Conservation (phyloP, 1,140 invertebrate species). For the Drosophila bocqueti region DNA sequence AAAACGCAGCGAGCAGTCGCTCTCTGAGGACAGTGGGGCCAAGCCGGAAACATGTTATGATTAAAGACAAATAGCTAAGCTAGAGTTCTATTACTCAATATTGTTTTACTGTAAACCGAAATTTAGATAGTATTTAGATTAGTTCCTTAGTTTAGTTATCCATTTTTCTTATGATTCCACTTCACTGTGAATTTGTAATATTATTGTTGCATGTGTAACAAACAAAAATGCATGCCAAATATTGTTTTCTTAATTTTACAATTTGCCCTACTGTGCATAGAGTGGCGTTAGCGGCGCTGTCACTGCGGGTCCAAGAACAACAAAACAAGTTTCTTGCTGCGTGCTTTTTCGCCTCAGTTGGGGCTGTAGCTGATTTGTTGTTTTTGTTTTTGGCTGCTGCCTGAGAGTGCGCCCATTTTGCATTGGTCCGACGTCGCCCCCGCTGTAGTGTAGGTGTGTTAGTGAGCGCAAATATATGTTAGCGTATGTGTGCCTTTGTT, state of each 20-base stretch:
- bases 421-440: slow-evolving; percentile 52
- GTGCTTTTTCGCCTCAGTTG: slow-evolving; percentile 37
- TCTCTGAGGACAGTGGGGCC: slow-evolving; percentile 26
- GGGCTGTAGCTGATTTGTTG: slow-evolving; percentile 17
- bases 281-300: slow-evolving; percentile 24
- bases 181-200: no score
- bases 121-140: no score
- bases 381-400: slow-evolving; percentile 19
- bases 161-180: no score
- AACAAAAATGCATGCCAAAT: no score
- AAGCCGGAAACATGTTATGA: background rate
- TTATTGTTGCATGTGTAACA: no score
- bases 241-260: background rate
- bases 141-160: no score
- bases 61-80: background rate
- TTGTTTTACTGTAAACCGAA: no score
- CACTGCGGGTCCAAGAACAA: slow-evolving; percentile 25
- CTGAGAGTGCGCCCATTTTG: slow-evolving; percentile 57
- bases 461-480: slow-evolving; percentile 14
- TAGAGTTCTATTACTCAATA: no score
- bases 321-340: slow-evolving; percentile 39
- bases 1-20: slow-evolving; percentile 67
- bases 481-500: slow-evolving; percentile 50
- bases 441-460: slow-evolving; percentile 17
- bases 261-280: slow-evolving; percentile 13